Evolutionary conservation across 2,888 invertebrate species (phyloP).

Genomic region (Girardia tigrina): DNA sequence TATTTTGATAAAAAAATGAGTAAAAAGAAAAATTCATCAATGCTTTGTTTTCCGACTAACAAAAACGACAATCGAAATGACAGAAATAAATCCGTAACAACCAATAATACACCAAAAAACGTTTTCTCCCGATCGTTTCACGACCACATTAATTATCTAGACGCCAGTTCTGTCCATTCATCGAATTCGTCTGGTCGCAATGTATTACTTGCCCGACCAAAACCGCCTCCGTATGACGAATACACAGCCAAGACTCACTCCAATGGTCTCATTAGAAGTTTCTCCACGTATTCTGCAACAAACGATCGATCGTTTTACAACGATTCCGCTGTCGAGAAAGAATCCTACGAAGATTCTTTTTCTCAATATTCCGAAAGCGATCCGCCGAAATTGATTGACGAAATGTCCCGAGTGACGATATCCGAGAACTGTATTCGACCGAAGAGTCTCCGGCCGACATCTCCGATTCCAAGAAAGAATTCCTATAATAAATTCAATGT

Average conservation of each 20-base stretch:
- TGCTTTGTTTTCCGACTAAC: neutral
- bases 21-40: neutral
- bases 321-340: neutral
- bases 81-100: neutral
- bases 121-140: neutral
- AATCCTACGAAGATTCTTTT: neutral
- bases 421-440: neutral
- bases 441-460: neutral
- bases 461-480: slow-evolving; percentile 1
- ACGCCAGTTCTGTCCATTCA: neutral
- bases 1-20: neutral
- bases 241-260: neutral
- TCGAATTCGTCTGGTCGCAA: neutral
- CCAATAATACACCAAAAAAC: neutral
- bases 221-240: slow-evolving; percentile 11
- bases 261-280: slow-evolving; percentile 14
- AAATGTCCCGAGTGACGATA: slow-evolving; percentile 11
- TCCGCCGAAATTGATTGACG: slow-evolving; percentile 10
- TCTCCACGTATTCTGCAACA: slow-evolving; percentile 12
- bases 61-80: neutral
- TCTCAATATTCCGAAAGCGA: slow-evolving; percentile 13
- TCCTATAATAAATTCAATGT: neutral
- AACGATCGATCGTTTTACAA: slow-evolving; percentile 2
- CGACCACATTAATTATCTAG: slow-evolving; percentile 6
- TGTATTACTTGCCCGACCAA: slow-evolving; percentile 4